These are phyloP conservation scores for Euclidia mi DNA, from an alignment of 2,888 invertebrate species.

Conservation along the genomic window DNA sequence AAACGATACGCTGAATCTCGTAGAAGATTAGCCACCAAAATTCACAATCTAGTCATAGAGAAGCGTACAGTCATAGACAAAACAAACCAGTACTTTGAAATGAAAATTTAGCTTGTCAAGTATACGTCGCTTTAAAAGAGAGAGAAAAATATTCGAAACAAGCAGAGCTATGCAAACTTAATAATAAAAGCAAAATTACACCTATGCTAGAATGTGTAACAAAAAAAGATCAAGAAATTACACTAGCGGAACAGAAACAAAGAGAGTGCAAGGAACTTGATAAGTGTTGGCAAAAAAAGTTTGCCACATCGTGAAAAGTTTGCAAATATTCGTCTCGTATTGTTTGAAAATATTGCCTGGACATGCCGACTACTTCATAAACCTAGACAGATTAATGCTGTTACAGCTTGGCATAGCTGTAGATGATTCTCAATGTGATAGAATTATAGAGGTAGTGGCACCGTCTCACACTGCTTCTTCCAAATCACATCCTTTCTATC, in stretches of 20 bases:
- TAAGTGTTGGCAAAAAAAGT: slow-evolving; percentile 78
- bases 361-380: slow-evolving; percentile 82
- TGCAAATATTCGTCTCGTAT: slow-evolving; percentile 79
- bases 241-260: slow-evolving; percentile 67
- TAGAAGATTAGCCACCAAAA: slow-evolving; percentile 48
- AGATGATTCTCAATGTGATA: slow-evolving; percentile 70
- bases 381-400: slow-evolving; percentile 83
- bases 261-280: slow-evolving; percentile 64
- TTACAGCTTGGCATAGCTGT: slow-evolving; percentile 74
- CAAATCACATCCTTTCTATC: slow-evolving; percentile 74
- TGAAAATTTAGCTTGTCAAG: slow-evolving; percentile 82
- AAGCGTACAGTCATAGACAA: slow-evolving; percentile 79
- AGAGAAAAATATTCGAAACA: slow-evolving; percentile 72
- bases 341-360: slow-evolving; percentile 78
- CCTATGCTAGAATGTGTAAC: slow-evolving; percentile 63
- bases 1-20: slow-evolving; percentile 60
- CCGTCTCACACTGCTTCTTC: slow-evolving; percentile 66
- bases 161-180: slow-evolving; percentile 61
- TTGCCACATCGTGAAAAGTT: slow-evolving; percentile 77
- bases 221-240: slow-evolving; percentile 71
- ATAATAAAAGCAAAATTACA: slow-evolving; percentile 73
- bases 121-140: slow-evolving; percentile 85
- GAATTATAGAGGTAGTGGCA: slow-evolving; percentile 65
- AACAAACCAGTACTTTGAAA: slow-evolving; percentile 71
- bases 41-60: slow-evolving; percentile 79